A percentile compares a stretch with the other conserved stretches of the same genome.
Evolutionary conservation across 2,888 invertebrate genomes (phyloP).

Genomic region (Colostygia pectinataria): DNA sequence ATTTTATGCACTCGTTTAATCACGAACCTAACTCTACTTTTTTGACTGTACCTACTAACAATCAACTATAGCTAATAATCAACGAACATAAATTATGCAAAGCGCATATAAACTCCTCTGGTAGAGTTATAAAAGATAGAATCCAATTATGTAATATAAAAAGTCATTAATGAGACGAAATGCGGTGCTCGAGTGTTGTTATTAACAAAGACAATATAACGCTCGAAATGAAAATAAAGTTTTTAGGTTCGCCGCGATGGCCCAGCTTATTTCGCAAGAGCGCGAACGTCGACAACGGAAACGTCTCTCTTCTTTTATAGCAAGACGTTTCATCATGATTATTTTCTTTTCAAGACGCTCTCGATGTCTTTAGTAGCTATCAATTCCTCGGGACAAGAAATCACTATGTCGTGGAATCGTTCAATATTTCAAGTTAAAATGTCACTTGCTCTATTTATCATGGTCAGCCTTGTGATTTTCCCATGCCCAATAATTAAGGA

Average conservation of each 20-base stretch:
- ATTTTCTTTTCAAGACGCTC: constrained; percentile 64
- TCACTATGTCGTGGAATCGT: constrained; percentile 33
- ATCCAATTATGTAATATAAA: constrained; percentile 31
- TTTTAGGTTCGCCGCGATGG: constrained; percentile 54
- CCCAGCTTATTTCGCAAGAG: constrained; percentile 56
- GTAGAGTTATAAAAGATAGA: constrained; percentile 21
- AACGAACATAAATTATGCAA: constrained; percentile 8
- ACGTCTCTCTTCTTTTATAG: constrained; percentile 61
- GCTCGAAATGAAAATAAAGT: constrained; percentile 59
- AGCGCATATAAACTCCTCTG: constrained; percentile 7
- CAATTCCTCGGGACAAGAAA: constrained; percentile 48
- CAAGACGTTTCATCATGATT: constrained; percentile 73
- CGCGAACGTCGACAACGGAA: constrained; percentile 43
- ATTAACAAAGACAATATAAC: constrained; percentile 64
- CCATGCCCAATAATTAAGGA: no score
- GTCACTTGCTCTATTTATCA: no score
- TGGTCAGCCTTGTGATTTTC: no score
- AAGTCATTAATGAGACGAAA: constrained; percentile 35
- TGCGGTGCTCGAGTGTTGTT: constrained; percentile 47
- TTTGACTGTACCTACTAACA: no score
- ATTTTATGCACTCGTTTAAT: no score
- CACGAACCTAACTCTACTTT: no score
- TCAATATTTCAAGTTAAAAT: constrained; percentile 5
- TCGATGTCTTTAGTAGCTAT: constrained; percentile 54
- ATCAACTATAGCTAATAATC: no score